A percentile compares a stretch with the other conserved stretches of the same genome.
phyloP scores from a whole-genome alignment of 2,113 vertebrate genomes.

The Cyprinodon variegatus region DNA sequence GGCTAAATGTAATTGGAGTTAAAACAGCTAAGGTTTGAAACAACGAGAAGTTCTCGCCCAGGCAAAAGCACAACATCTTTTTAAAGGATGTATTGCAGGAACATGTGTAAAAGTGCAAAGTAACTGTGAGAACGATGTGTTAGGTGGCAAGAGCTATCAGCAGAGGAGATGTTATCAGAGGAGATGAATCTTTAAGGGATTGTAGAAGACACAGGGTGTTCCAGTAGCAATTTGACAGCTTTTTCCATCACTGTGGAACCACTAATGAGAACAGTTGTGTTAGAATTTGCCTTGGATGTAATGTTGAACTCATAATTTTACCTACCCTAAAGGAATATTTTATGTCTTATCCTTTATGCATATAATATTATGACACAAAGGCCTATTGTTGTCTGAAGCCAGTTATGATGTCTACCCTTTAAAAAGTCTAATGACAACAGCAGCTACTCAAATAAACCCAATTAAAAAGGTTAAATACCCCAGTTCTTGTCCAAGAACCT shows the following conservation, averaged over 20 bases:
- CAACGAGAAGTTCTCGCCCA: background rate
- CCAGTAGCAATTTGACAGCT: slow-evolving; percentile 1
- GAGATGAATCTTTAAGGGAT: background rate
- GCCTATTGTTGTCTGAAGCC: too few relatives aligned
- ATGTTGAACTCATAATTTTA: too few relatives aligned
- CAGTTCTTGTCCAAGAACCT: too few relatives aligned
- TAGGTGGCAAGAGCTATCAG: background rate
- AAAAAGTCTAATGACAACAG: too few relatives aligned
- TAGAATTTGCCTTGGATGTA: background rate
- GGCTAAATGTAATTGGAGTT: background rate
- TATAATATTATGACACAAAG: too few relatives aligned
- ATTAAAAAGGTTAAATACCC: too few relatives aligned
- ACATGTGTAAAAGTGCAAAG: background rate
- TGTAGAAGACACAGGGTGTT: background rate
- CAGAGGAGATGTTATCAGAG: background rate
- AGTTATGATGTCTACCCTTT: too few relatives aligned
- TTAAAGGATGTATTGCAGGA: background rate
- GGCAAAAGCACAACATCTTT: background rate
- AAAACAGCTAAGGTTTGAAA: background rate
- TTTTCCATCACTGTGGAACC: background rate
- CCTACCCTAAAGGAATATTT: too few relatives aligned
- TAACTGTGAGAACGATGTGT: background rate
- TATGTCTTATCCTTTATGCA: too few relatives aligned
- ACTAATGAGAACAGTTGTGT: background rate
- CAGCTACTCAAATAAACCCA: too few relatives aligned